These are phyloP conservation scores for Baryphthengus martii DNA, from an alignment of 2,113 vertebrate species.

Conservation along the genomic window DNA sequence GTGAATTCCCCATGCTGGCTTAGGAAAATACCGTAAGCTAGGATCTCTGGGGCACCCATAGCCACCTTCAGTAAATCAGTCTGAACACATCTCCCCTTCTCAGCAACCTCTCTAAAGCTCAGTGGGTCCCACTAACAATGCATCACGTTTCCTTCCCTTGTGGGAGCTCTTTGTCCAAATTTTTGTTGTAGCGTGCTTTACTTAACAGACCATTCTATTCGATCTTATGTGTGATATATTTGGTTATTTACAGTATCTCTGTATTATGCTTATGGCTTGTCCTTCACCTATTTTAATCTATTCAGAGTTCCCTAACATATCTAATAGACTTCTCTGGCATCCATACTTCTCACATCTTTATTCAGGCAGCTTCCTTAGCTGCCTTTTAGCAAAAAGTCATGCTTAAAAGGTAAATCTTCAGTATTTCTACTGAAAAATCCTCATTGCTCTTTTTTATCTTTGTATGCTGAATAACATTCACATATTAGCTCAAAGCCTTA, in stretches of 20 bases:
- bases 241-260: not conserved
- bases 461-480: constrained; percentile 17
- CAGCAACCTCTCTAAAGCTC: not conserved
- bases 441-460: not conserved
- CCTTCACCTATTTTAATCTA: not conserved
- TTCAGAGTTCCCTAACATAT: not conserved
- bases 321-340: not conserved
- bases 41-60: not conserved
- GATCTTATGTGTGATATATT: not conserved
- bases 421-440: constrained; percentile 5
- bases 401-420: constrained; percentile 7
- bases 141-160: not conserved
- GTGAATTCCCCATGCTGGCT: not conserved
- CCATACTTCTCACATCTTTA: not conserved
- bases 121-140: not conserved
- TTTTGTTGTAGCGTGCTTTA: not conserved
- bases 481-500: constrained; percentile 10
- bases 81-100: not conserved
- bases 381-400: not conserved
- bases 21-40: not conserved
- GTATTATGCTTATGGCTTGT: not conserved
- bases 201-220: not conserved
- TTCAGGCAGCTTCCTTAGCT: not conserved
- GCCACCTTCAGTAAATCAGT: not conserved
- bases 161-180: not conserved